A percentile compares a stretch with the other conserved stretches of the same genome.
Conservation (phyloP, 2,888 invertebrate species). For the Tipula confusa region DNA sequence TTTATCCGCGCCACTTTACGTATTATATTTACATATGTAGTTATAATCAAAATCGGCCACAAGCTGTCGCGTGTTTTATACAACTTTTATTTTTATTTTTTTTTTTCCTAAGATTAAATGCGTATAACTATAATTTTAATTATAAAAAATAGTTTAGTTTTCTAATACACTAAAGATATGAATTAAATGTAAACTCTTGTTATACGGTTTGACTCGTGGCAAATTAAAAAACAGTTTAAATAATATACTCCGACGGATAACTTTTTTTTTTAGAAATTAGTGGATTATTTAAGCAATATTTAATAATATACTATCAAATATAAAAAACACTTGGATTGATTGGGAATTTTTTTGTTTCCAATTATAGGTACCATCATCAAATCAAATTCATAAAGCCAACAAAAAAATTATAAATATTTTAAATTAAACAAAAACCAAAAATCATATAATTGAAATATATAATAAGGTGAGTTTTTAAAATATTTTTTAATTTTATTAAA, state of each 20-base stretch:
- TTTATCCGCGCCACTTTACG: background rate
- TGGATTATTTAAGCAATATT: too few species aligned
- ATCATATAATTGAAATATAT: background rate
- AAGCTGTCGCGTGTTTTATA: constrained; percentile 13
- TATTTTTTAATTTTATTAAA: background rate
- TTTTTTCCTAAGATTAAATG: constrained; percentile 3
- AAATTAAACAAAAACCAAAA: constrained; percentile 4
- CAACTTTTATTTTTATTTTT: background rate
- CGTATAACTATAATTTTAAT: background rate
- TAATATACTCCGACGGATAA: background rate
- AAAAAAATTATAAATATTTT: background rate
- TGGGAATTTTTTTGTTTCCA: constrained; percentile 20
- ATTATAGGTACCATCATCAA: constrained; percentile 26
- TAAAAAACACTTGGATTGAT: background rate
- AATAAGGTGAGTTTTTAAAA: background rate
- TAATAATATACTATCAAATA: background rate
- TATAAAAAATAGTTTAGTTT: background rate
- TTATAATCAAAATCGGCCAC: background rate
- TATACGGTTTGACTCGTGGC: background rate
- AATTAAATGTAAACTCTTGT: background rate
- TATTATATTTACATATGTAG: background rate
- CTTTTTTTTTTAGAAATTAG: background rate
- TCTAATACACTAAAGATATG: background rate
- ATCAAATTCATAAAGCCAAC: background rate
- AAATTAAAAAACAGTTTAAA: background rate